A percentile compares a stretch with the other conserved stretches of the same genome.
These are phyloP conservation scores for Pharmacophagus antenor DNA, from an alignment of 2,888 invertebrate genomes.

Conservation along the genomic window DNA sequence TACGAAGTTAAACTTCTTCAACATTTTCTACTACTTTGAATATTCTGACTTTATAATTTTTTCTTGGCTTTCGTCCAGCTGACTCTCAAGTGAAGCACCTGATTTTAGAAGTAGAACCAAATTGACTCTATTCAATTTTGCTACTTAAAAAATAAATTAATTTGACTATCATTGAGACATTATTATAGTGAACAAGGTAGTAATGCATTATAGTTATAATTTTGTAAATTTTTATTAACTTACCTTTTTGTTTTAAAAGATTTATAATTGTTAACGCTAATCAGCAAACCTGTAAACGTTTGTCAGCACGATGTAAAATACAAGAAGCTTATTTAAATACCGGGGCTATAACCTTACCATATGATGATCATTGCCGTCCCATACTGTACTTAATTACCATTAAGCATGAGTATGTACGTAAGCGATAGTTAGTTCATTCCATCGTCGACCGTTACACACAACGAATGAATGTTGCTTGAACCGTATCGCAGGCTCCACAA, in stretches of 20 bases:
- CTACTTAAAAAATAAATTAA: conserved; percentile 17
- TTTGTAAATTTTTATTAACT: no score
- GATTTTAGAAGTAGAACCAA: conserved; percentile 25
- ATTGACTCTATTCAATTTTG: conserved; percentile 26
- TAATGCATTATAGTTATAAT: not conserved
- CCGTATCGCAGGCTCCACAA: conserved; percentile 54
- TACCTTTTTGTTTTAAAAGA: no score
- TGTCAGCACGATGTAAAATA: no score
- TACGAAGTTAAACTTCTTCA: conserved; percentile 22
- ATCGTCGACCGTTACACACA: conserved; percentile 34
- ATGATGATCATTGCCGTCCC: conserved; percentile 6
- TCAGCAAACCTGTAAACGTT: no score
- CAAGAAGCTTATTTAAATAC: not conserved
- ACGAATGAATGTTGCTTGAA: conserved; percentile 43
- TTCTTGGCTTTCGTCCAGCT: conserved; percentile 28
- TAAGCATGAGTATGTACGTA: not conserved
- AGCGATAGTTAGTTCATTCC: conserved; percentile 28
- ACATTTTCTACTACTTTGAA: conserved; percentile 27
- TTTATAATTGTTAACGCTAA: no score
- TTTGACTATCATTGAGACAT: not conserved
- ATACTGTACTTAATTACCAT: conserved; percentile 5
- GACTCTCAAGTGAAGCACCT: conserved; percentile 25
- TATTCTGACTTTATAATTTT: conserved; percentile 28
- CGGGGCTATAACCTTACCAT: not conserved
- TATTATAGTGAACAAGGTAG: not conserved